Conservation (phyloP, 2,797 vertebrate genomes). For the Dicrostonyx torquatus region DNA sequence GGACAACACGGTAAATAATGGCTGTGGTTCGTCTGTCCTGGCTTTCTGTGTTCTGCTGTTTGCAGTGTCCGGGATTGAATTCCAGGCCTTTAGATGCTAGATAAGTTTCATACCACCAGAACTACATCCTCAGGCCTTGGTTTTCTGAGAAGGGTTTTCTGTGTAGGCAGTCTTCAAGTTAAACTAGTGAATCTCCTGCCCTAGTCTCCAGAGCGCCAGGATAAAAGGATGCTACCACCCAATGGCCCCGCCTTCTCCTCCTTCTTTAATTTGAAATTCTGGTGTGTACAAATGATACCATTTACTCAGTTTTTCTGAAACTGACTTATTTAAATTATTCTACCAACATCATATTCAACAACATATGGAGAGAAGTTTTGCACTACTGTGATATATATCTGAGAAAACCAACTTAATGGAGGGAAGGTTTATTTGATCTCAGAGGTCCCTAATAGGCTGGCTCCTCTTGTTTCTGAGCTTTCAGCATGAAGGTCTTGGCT, state of each 20-base stretch:
- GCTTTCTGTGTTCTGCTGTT: not conserved
- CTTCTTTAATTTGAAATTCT: not conserved
- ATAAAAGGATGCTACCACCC: not conserved
- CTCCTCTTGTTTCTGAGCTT: not conserved
- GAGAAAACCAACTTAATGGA: not conserved
- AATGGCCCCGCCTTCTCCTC: not conserved
- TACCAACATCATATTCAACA: not conserved
- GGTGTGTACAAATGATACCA: not conserved
- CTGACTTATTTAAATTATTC: not conserved
- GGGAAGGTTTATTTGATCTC: not conserved
- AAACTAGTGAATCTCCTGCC: not conserved
- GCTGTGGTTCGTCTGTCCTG: not conserved
- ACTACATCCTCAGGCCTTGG: too few relatives aligned
- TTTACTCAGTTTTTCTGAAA: not conserved
- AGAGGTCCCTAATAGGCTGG: not conserved
- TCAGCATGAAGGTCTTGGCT: not conserved
- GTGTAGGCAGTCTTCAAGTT: not conserved
- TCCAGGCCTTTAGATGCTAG: not conserved
- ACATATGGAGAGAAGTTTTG: not conserved
- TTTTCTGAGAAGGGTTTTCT: not conserved
- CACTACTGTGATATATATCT: not conserved
- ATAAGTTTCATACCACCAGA: not conserved
- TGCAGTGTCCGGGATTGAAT: too few relatives aligned
- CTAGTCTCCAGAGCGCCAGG: not conserved
- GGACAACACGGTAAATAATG: constrained; percentile 71